Evolutionary conservation across 2,113 vertebrate genomes (phyloP).

Genomic region (Seriola dumerili): DNA sequence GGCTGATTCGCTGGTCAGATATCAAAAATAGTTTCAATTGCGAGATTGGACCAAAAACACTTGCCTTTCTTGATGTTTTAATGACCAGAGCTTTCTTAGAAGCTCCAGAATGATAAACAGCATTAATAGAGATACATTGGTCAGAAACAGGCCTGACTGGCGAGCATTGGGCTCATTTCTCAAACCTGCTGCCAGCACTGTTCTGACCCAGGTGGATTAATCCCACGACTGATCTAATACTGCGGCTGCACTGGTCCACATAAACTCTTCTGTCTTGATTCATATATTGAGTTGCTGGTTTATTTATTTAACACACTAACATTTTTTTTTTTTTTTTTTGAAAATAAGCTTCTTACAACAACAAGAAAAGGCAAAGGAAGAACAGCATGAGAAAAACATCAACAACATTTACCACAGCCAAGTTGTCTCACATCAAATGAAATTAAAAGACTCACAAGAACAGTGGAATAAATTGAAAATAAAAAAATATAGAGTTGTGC

Average conservation of each 20-base stretch:
- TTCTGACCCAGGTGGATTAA: slow-evolving; percentile 14
- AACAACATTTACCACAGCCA: slow-evolving; percentile 70
- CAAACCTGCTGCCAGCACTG: neutral
- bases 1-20: neutral
- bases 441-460: slow-evolving; percentile 66
- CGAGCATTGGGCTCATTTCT: neutral
- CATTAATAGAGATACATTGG: neutral
- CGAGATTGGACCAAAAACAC: neutral
- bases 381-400: slow-evolving; percentile 62
- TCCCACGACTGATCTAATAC: slow-evolving; percentile 31
- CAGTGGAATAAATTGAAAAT: slow-evolving; percentile 50
- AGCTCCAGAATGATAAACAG: slow-evolving; percentile 9
- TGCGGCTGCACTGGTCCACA: slow-evolving; percentile 26
- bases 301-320: slow-evolving; percentile 70
- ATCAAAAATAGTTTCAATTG: neutral
- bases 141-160: slow-evolving; percentile 17
- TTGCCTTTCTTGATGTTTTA: neutral
- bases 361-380: slow-evolving; percentile 74
- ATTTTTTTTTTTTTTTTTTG: slow-evolving; percentile 26
- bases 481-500: slow-evolving; percentile 77
- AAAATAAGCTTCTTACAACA: slow-evolving; percentile 77
- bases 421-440: slow-evolving; percentile 66
- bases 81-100: slow-evolving; percentile 8
- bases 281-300: slow-evolving; percentile 70
- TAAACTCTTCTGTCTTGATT: slow-evolving; percentile 63